These are phyloP conservation scores for Dreissena rostriformis DNA, from an alignment of 1,140 invertebrate genomes.

Conservation along the genomic window DNA sequence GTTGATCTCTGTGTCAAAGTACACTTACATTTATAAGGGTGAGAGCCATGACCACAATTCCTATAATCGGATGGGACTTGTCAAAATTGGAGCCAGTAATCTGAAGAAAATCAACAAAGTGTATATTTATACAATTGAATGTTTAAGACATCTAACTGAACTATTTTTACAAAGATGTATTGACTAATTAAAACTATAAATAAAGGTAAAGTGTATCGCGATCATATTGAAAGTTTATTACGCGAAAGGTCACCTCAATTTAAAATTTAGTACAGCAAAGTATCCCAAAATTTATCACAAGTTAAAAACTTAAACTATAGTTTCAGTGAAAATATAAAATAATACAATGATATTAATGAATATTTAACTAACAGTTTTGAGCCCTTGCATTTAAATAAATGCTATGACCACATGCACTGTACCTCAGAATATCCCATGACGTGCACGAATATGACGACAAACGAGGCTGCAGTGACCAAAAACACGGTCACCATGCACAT, in stretches of 20 bases:
- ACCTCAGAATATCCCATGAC: slow-evolving; percentile 48
- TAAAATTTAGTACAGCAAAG: not conserved
- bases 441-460: slow-evolving; percentile 68
- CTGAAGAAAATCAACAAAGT: slow-evolving; percentile 31
- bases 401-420: not conserved
- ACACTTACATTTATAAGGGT: slow-evolving; percentile 73
- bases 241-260: not conserved
- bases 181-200: not conserved
- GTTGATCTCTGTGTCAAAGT: not conserved
- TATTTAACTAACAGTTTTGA: too few relatives aligned
- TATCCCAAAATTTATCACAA: not conserved
- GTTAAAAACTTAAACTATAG: not conserved
- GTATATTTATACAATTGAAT: too few relatives aligned
- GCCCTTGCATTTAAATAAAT: too few relatives aligned
- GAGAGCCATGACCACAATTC: slow-evolving; percentile 68
- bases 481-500: slow-evolving; percentile 61
- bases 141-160: too few relatives aligned
- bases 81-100: slow-evolving; percentile 55
- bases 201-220: not conserved
- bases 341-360: too few relatives aligned
- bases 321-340: not conserved
- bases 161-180: too few relatives aligned
- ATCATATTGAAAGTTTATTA: not conserved
- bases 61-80: slow-evolving; percentile 73
- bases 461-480: slow-evolving; percentile 59